Evolutionary conservation across 2,113 vertebrate species (phyloP), one percentile per base, ranked within the genome.

Genomic region (Leucopsar rothschildi): DNA sequence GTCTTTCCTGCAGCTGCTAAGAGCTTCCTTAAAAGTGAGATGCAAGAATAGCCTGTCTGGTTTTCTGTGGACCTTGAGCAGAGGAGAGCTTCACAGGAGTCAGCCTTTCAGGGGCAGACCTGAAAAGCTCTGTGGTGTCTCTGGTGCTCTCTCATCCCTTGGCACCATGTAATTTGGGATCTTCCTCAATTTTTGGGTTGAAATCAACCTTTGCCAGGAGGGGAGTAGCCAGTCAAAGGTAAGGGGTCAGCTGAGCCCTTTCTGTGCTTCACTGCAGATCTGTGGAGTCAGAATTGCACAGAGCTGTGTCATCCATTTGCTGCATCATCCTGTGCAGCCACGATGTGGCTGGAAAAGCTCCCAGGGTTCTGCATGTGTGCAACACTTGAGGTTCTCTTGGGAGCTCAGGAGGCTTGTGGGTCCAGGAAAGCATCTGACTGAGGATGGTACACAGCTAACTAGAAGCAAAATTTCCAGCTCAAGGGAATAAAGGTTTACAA

Each of bases 221-320:
- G 20, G 6, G 64, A 47, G 66, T 37, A 55, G 33, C 24, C 63
- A 49, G 29, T 12, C 7, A 17, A 35, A 93, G 59, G 75, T 35
- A 29, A 82, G 53, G 61, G 47, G 24, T 85, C 31, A 56, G 33
- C 75, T 29, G 63, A 94, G 60, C 60, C 79, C 37, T 63, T 80
- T 8, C 49, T 71, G 2, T 75, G 57, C 50, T 33, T 53, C 45
- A 4, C 19, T 63, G 71, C 2, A 0, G 39, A 39, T 78, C n/a
- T 60, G 59, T 55, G 44, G 55, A 68, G 73, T 79, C 49, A 72
- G 37, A 42, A 15, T 39, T 70, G 66, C 37, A 15, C 15, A 47
- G 68, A 86, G 93, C 81, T 91, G 53, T 78, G 69, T 93, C 69
- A 86, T 65, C 44, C 59, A 5, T 53, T 83, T 92, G 90, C 93